Conservation (phyloP, 2,888 invertebrate species). For the Lochmaea crataegi region DNA sequence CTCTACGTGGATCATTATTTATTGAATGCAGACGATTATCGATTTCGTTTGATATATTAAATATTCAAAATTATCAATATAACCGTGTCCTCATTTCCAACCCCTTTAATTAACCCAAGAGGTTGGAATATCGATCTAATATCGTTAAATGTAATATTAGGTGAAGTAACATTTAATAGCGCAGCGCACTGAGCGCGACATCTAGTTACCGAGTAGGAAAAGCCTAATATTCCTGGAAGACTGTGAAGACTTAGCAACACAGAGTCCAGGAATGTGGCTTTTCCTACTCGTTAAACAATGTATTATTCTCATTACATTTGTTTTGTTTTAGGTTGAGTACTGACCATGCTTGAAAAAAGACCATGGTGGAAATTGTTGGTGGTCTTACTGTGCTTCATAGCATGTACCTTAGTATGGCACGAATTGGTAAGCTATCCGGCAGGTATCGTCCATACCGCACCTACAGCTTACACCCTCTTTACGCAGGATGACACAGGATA, state of each 20-base stretch:
- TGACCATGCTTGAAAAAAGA: constrained; percentile 54
- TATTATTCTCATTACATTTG: constrained; percentile 1
- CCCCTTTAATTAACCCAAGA: not conserved
- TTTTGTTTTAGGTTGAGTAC: constrained; percentile 42
- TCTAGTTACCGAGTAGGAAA: no score
- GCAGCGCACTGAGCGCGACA: no score
- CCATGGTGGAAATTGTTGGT: constrained; percentile 50
- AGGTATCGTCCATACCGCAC: constrained; percentile 20
- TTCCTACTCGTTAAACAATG: no score
- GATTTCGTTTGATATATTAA: constrained; percentile 1
- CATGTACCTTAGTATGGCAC: constrained; percentile 50
- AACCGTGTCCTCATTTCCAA: not conserved
- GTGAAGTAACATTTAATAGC: no score
- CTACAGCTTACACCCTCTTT: constrained; percentile 49
- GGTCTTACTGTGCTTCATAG: constrained; percentile 42
- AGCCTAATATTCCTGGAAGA: no score
- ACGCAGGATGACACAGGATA: constrained; percentile 48
- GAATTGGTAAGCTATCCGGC: constrained; percentile 35
- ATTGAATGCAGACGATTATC: constrained; percentile 10
- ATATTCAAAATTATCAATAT: not conserved
- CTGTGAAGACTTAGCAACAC: no score
- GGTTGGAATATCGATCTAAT: not conserved
- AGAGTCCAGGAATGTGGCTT: no score
- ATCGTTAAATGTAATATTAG: no score
- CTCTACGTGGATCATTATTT: constrained; percentile 17